Conservation (phyloP, 2,113 vertebrate species). For the Xenus cinereus region DNA sequence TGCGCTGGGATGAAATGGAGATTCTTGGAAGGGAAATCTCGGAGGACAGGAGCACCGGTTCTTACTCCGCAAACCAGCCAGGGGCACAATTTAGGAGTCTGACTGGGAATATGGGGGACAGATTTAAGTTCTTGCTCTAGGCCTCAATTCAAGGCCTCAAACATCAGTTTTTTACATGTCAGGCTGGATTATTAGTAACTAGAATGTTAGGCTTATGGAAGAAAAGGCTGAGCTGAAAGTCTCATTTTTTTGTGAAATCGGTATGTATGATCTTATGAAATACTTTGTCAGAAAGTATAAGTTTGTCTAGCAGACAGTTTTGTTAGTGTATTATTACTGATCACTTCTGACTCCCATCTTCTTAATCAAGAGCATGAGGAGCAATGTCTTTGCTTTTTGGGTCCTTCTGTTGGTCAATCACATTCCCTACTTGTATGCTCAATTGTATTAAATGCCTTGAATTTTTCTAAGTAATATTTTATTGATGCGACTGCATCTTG, state of each 20-base stretch:
- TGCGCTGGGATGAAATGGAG: not conserved
- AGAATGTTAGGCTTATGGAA: not conserved
- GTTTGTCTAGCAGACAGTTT: not conserved
- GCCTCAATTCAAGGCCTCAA: not conserved
- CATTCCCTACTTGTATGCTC: not conserved
- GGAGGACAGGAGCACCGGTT: not conserved
- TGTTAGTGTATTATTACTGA: not conserved
- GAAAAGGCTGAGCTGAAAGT: not conserved
- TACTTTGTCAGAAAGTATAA: not conserved
- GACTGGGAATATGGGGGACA: not conserved
- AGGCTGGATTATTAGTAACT: not conserved
- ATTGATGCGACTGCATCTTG: not conserved
- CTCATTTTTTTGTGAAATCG: not conserved
- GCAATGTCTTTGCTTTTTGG: not conserved
- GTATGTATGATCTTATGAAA: not conserved
- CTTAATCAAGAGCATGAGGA: not conserved
- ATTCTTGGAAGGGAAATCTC: not conserved
- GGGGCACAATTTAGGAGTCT: not conserved
- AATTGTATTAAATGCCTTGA: not conserved
- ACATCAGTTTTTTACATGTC: fast-evolving
- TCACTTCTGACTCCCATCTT: not conserved
- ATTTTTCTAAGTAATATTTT: not conserved
- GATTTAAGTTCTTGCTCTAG: not conserved
- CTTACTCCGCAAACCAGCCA: not conserved
- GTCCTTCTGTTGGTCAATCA: not conserved